Conservation (phyloP, 2,888 invertebrate species). For the Andrena trimmerana region DNA sequence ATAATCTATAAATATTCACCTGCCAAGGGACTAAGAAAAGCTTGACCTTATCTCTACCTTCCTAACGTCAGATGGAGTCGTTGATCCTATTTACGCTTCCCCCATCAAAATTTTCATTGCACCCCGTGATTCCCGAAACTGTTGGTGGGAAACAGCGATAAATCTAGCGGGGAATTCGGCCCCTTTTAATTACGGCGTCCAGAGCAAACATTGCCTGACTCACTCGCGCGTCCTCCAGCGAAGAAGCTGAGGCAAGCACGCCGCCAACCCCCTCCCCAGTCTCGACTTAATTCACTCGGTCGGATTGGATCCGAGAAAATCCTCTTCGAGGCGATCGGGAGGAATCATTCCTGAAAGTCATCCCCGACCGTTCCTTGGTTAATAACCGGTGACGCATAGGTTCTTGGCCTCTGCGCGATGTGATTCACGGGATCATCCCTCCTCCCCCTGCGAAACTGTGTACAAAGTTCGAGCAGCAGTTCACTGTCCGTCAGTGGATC, state of each 20-base stretch:
- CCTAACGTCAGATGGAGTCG: neutral
- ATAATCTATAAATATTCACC: too few relatives aligned
- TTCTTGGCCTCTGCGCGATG: constrained; percentile 36
- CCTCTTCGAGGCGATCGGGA: constrained; percentile 46
- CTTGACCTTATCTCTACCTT: neutral
- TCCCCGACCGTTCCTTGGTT: constrained; percentile 28
- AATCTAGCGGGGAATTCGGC: constrained; percentile 22
- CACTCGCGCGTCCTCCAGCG: constrained; percentile 27
- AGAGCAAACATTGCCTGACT: constrained; percentile 48
- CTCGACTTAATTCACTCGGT: constrained; percentile 55
- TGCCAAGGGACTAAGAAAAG: too few relatives aligned
- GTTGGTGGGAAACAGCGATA: constrained; percentile 18
- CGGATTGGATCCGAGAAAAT: constrained; percentile 60
- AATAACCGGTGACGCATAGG: constrained; percentile 66
- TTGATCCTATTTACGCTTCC: constrained; percentile 9
- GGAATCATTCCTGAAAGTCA: constrained; percentile 54
- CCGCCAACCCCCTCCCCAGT: constrained; percentile 35
- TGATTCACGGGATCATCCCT: constrained; percentile 65
- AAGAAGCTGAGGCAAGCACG: constrained; percentile 41
- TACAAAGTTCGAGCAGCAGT: neutral
- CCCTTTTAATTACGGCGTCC: constrained; percentile 59
- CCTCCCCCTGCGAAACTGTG: neutral
- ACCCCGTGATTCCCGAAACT: neutral
- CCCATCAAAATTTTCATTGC: neutral
- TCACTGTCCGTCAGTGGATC: neutral